Evolutionary conservation across 1,140 invertebrate genomes (phyloP).

Genomic region (Argopecten irradians): DNA sequence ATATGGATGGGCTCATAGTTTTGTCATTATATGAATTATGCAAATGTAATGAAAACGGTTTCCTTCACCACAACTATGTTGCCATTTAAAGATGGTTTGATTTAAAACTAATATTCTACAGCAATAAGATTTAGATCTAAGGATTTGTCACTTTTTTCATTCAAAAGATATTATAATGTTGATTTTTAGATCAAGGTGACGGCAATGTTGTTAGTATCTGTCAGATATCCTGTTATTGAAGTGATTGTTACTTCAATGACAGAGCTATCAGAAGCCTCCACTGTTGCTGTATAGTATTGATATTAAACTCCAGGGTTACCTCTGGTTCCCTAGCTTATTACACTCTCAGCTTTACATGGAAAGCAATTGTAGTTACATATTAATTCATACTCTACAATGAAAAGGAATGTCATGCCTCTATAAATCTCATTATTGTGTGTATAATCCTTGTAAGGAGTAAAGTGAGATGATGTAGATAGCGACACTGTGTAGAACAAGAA

Average conservation of each 20-base stretch:
- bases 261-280: no score
- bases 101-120: neutral
- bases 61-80: neutral
- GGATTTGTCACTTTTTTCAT: neutral
- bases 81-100: neutral
- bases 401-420: neutral
- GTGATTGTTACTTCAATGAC: no score
- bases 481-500: no score
- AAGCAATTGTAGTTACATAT: neutral
- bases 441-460: neutral
- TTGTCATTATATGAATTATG: neutral
- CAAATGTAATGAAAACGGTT: neutral
- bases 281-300: no score
- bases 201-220: no score
- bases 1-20: neutral
- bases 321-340: neutral
- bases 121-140: neutral
- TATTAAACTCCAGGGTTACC: no score
- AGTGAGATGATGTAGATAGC: neutral
- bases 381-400: neutral
- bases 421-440: neutral
- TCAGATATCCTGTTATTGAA: no score
- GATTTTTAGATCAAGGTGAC: no score
- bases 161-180: no score
- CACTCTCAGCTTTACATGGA: neutral